A percentile compares a stretch with the other conserved stretches of the same genome.
Conservation (phyloP, 2,797 vertebrate genomes). For the Eptatretus atami region DNA sequence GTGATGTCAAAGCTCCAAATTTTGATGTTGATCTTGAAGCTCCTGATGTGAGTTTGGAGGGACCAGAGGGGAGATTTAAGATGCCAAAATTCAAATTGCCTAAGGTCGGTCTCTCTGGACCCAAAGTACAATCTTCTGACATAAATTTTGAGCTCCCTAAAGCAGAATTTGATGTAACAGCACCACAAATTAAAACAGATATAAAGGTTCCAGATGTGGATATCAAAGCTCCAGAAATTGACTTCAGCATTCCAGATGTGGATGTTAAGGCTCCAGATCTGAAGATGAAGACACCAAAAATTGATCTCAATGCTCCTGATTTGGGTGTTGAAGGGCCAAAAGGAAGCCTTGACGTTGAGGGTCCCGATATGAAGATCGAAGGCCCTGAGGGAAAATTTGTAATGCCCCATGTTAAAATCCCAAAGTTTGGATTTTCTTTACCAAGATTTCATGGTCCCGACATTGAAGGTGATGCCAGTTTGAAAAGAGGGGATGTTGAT, state of each 20-base stretch:
- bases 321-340: too few species aligned
- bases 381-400: constrained; percentile 13
- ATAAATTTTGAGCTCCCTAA: background rate
- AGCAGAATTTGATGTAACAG: background rate
- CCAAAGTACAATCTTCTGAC: too few species aligned
- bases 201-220: too few species aligned
- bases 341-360: too few species aligned
- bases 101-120: too few species aligned
- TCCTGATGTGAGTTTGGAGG: background rate
- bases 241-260: too few species aligned
- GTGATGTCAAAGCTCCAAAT: too few species aligned
- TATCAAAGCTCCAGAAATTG: too few species aligned
- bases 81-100: constrained; percentile 3
- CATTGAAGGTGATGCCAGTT: constrained; percentile 9
- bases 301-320: constrained; percentile 6
- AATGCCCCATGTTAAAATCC: constrained; percentile 18
- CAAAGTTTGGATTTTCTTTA: constrained; percentile 15
- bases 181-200: too few species aligned
- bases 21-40: constrained; percentile 3
- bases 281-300: background rate
- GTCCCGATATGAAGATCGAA: constrained; percentile 9
- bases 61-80: background rate
- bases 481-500: constrained; percentile 10
- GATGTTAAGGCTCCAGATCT: too few species aligned
- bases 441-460: constrained; percentile 13